These are phyloP conservation scores for Lepeophtheirus salmonis DNA, from an alignment of 1,140 invertebrate genomes.

Conservation along the genomic window DNA sequence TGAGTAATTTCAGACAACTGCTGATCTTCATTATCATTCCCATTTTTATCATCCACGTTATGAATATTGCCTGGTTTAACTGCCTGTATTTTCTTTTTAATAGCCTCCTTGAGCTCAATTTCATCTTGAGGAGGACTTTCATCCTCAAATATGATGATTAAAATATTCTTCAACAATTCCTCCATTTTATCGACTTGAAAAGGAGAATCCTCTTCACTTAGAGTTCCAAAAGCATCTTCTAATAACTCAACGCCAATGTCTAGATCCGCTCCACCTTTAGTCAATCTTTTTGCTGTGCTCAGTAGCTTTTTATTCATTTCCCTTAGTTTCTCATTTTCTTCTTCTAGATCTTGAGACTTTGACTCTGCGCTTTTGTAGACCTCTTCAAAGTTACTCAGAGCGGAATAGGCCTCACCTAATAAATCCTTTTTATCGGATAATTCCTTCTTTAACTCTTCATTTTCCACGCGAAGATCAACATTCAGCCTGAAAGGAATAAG, in stretches of 20 bases:
- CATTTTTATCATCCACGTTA: too few relatives aligned
- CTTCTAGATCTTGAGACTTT: background rate
- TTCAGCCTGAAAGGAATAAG: too few relatives aligned
- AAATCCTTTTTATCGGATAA: background rate
- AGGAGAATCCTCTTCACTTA: background rate
- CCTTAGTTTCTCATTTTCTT: background rate
- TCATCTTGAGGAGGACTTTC: too few relatives aligned
- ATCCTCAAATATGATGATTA: too few relatives aligned
- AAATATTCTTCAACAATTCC: too few relatives aligned
- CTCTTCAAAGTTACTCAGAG: background rate
- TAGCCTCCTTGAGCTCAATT: too few relatives aligned
- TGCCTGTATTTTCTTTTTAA: too few relatives aligned
- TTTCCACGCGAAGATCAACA: background rate
- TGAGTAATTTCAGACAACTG: too few relatives aligned
- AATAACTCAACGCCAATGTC: background rate
- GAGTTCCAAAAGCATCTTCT: background rate
- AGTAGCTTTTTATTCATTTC: background rate
- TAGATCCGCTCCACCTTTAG: background rate
- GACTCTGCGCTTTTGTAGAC: background rate
- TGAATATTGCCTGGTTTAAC: too few relatives aligned
- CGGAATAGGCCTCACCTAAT: background rate
- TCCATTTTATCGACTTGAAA: too few relatives aligned
- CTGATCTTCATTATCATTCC: too few relatives aligned
- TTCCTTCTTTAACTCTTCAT: background rate
- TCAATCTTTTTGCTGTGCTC: background rate